These are phyloP conservation scores for mouse (Mus musculus) DNA, from an alignment of 2,113 vertebrate species.

Conservation along the genomic window GRCm39 chr1:177401501-177402000, in stretches of 20 bases:
- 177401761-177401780: conserved; percentile 51
- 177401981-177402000: background rate
- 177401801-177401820: conserved; percentile 38
- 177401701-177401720: conserved; percentile 65
- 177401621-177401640: conserved; percentile 81
- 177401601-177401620: conserved; percentile 77
- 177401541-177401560: conserved; percentile 81
- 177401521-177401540: conserved; percentile 80
- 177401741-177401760: conserved; percentile 61
- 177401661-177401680: conserved; percentile 75
- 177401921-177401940: background rate
- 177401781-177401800: conserved; percentile 51
- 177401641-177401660: conserved; percentile 80
- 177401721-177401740: conserved; percentile 73
- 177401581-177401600: conserved; percentile 77
- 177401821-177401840: conserved; percentile 55
- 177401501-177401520: conserved; percentile 82
- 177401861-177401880: conserved; percentile 41
- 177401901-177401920: background rate
- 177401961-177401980: background rate
- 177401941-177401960: accelerated
- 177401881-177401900: conserved; percentile 6
- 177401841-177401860: conserved; percentile 50
- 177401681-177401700: conserved; percentile 16
- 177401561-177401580: conserved; percentile 72